A percentile compares a stretch with the other conserved stretches of the same genome.
These are phyloP conservation scores for Dermatophagoides farinae DNA, from an alignment of 1,140 invertebrate genomes.

Conservation along the genomic window DNA sequence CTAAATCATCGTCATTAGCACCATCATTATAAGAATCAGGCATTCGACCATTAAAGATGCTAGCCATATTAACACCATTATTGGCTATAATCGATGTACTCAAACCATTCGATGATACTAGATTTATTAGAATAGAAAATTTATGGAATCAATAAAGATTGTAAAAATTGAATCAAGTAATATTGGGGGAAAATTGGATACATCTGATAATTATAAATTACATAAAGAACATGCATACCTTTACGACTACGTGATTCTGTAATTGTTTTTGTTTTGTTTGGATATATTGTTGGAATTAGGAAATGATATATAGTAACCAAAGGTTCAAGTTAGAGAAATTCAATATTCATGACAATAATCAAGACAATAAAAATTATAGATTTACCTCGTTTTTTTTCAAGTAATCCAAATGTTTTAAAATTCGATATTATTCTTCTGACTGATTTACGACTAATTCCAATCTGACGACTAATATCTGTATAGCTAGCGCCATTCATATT, in stretches of 20 bases:
- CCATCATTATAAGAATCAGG: background rate
- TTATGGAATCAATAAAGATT: no score
- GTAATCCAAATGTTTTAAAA: background rate
- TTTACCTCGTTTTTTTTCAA: conserved; percentile 8
- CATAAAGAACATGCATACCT: background rate
- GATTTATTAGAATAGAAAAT: no score
- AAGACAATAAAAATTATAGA: background rate
- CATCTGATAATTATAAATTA: no score
- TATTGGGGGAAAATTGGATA: no score
- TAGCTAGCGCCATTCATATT: background rate
- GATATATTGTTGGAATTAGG: no score
- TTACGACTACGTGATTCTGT: conserved; percentile 4
- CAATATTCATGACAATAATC: background rate
- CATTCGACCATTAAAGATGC: background rate
- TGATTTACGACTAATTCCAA: conserved; percentile 1
- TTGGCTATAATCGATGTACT: no score
- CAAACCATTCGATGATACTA: no score
- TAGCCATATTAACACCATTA: no score
- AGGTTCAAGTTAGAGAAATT: no score
- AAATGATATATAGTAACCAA: background rate
- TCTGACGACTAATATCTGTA: conserved; percentile 2
- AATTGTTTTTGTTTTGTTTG: background rate
- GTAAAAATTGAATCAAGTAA: no score
- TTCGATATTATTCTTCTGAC: background rate
- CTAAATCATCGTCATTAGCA: background rate